A percentile compares a stretch with the other conserved stretches of the same genome.
These are phyloP conservation scores for Protaetia brevitarsis DNA, from an alignment of 1,140 invertebrate genomes.

Conservation along the genomic window DNA sequence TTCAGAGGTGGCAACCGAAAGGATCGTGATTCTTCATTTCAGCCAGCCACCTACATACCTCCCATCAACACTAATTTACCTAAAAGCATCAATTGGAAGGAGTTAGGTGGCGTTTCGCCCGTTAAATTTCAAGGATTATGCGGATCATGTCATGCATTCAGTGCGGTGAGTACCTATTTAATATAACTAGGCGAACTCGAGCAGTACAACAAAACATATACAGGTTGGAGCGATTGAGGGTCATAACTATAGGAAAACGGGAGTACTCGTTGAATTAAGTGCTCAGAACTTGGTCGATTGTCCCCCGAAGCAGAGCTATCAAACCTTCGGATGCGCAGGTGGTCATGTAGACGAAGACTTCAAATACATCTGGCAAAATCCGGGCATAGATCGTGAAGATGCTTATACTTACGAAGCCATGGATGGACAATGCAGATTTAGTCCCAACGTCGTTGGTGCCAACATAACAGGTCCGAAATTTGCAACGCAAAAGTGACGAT, in stretches of 20 bases:
- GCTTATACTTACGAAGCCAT: slow-evolving; percentile 53
- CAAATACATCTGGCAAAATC: slow-evolving; percentile 59
- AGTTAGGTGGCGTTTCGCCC: no score
- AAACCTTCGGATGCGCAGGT: slow-evolving; percentile 57
- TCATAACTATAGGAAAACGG: slow-evolving; percentile 67
- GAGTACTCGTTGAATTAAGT: slow-evolving; percentile 63
- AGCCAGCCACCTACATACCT: no score
- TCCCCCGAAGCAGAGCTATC: slow-evolving; percentile 52
- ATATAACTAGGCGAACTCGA: no score
- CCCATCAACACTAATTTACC: no score
- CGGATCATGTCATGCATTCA: neutral
- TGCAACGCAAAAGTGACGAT: neutral
- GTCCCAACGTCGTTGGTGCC: neutral
- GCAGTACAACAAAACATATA: no score
- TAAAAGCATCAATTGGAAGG: no score
- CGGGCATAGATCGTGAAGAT: slow-evolving; percentile 60
- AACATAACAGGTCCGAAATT: slow-evolving; percentile 1
- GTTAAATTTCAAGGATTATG: no score
- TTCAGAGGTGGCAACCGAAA: no score
- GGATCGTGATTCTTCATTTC: no score
- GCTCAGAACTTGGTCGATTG: slow-evolving; percentile 66
- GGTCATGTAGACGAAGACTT: slow-evolving; percentile 64
- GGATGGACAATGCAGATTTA: slow-evolving; percentile 25
- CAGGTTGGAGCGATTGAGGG: slow-evolving; percentile 70
- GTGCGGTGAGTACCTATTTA: neutral